phyloP scores from a whole-genome alignment of 2,797 vertebrate species.

The Lagocephalus sceleratus region DNA sequence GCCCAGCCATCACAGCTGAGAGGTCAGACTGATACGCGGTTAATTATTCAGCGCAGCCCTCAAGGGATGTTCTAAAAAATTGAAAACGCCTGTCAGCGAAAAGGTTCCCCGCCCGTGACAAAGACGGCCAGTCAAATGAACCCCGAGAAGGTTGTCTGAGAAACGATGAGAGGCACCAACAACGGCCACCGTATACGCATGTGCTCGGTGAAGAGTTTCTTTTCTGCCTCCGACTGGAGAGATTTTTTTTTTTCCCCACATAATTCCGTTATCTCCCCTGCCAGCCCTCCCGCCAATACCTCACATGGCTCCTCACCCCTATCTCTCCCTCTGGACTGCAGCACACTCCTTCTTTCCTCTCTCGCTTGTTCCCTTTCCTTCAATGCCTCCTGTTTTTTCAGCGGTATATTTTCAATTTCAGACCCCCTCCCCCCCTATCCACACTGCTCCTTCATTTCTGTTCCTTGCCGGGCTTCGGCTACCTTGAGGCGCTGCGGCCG shows the following conservation, averaged over 20 bases:
- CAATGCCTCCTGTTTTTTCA: constrained; percentile 12
- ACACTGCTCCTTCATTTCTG: constrained; percentile 12
- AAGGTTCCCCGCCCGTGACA: no score
- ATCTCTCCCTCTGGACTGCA: background rate
- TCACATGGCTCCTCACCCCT: constrained; percentile 28
- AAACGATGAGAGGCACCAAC: no score
- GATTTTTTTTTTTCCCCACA: constrained; percentile 37
- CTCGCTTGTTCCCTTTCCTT: constrained; percentile 4
- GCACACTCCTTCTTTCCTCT: background rate
- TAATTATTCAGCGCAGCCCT: no score
- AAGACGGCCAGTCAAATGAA: constrained; percentile 24
- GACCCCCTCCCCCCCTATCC: constrained; percentile 7
- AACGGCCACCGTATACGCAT: no score
- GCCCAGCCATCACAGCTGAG: no score
- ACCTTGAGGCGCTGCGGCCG: constrained; percentile 39
- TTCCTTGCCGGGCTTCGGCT: constrained; percentile 23
- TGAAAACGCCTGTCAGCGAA: no score
- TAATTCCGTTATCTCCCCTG: constrained; percentile 41
- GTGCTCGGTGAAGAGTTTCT: background rate
- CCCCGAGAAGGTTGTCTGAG: constrained; percentile 26
- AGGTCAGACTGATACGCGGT: background rate
- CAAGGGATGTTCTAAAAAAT: no score
- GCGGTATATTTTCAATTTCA: constrained; percentile 11
- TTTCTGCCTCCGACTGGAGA: constrained; percentile 21
- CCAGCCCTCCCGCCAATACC: constrained; percentile 29